phyloP scores from a whole-genome alignment of 2,888 invertebrate genomes.

The Hyposoter dolosus region DNA sequence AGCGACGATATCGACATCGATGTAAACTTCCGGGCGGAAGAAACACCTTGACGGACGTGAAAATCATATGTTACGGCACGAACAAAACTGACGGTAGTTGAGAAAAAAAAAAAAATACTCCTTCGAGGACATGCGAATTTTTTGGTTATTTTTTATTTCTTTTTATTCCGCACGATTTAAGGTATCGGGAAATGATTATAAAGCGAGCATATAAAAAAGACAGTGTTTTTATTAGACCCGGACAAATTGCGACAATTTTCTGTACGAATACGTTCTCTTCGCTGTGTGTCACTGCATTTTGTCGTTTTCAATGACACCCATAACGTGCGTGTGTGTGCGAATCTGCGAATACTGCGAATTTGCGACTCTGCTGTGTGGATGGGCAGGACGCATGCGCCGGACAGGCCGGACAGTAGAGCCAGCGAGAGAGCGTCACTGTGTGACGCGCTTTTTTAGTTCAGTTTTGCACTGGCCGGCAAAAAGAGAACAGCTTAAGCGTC shows the following conservation, averaged over 20 bases:
- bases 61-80: constrained; percentile 56
- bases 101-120: constrained; percentile 5
- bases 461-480: no score
- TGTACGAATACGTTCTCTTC: constrained; percentile 15
- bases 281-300: constrained; percentile 17
- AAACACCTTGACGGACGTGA: constrained; percentile 42
- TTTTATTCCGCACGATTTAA: not conserved
- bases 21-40: constrained; percentile 73
- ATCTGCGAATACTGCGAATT: not conserved
- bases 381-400: no score
- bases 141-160: constrained; percentile 1
- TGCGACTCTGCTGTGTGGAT: no score
- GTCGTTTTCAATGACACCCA: not conserved
- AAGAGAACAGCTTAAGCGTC: no score
- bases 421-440: no score
- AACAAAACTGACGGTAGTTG: not conserved
- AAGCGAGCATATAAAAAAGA: not conserved
- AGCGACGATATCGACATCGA: constrained; percentile 74
- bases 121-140: constrained; percentile 9
- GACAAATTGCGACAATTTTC: constrained; percentile 17
- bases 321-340: constrained; percentile 10
- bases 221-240: constrained; percentile 14
- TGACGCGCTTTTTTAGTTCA: no score
- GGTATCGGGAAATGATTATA: not conserved
- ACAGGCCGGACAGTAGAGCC: no score